Percentiles rank a stretch among this genome's conserved stretches.
Conservation (phyloP, 2,888 invertebrate species). For the Phalangium opilio region DNA sequence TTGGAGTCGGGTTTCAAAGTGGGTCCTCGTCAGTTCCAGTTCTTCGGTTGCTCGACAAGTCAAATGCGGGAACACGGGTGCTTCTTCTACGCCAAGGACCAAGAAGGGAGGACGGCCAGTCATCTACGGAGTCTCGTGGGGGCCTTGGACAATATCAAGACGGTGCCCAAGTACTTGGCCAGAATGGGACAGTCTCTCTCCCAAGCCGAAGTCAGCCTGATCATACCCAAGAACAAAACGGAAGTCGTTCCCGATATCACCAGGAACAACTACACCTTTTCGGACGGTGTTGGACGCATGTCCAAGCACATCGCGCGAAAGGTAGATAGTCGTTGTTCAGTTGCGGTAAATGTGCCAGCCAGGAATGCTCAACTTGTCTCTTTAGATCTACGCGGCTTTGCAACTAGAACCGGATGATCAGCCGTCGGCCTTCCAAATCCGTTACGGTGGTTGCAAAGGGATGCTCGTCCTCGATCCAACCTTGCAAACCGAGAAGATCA, state of each 20-base stretch:
- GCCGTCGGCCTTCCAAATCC: constrained; percentile 20
- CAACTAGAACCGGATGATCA: neutral
- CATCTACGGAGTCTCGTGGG: constrained; percentile 19
- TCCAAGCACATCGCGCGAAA: too few species aligned
- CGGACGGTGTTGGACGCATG: too few species aligned
- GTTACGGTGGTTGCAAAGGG: constrained; percentile 22
- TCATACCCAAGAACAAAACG: too few species aligned
- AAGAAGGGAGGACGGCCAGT: constrained; percentile 9
- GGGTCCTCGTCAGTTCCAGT: constrained; percentile 15
- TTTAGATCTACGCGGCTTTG: constrained; percentile 1
- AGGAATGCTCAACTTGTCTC: too few species aligned
- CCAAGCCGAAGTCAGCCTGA: constrained; percentile 8
- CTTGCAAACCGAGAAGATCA: constrained; percentile 9
- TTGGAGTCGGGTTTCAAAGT: constrained; percentile 8
- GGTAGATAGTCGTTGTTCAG: too few species aligned
- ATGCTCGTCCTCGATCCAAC: constrained; percentile 19
- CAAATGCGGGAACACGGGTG: constrained; percentile 22
- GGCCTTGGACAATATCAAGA: constrained; percentile 17
- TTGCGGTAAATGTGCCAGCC: too few species aligned
- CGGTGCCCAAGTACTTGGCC: constrained; percentile 20
- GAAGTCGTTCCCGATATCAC: too few species aligned
- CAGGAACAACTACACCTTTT: too few species aligned
- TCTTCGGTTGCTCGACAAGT: constrained; percentile 21
- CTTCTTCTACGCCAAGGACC: constrained; percentile 18
- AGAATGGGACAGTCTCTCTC: constrained; percentile 22